Evolutionary conservation across 2,797 vertebrate species (phyloP).

Genomic region (Strix occidentalis): DNA sequence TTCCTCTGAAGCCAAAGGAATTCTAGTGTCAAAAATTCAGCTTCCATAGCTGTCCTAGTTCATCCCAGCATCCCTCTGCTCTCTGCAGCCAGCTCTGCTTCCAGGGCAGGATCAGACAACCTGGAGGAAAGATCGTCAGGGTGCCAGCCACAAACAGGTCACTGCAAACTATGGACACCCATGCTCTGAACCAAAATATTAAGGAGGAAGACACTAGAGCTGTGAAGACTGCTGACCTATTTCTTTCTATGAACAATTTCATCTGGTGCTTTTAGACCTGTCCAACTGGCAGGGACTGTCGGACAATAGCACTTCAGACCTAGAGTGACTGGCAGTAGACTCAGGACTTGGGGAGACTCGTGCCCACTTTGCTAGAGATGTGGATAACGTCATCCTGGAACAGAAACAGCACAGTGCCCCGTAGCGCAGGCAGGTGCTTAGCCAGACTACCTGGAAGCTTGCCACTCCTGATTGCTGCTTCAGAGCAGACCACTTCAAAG

Average conservation of each 20-base stretch:
- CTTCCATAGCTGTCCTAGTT: not conserved
- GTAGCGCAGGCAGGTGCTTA: not conserved
- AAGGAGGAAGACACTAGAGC: not conserved
- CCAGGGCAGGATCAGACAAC: not conserved
- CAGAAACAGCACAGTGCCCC: not conserved
- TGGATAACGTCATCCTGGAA: not conserved
- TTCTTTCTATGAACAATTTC: constrained; percentile 45
- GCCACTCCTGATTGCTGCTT: constrained; percentile 14
- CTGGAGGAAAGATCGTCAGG: fast-evolving
- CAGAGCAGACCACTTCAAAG: constrained; percentile 14
- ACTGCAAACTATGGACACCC: not conserved
- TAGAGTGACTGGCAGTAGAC: not conserved
- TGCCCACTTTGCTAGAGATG: not conserved
- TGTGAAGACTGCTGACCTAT: not conserved
- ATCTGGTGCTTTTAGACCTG: not conserved
- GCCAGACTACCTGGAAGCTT: constrained; percentile 32
- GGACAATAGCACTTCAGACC: not conserved
- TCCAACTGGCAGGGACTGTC: constrained; percentile 33
- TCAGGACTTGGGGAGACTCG: not conserved
- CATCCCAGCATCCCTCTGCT: not conserved
- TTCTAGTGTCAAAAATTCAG: not conserved
- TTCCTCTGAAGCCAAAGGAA: not conserved
- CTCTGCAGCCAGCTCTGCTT: not conserved
- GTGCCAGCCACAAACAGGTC: not conserved
- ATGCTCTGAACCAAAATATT: not conserved